Conservation (phyloP, 2,113 vertebrate species). For the Gambusia holbrooki region DNA sequence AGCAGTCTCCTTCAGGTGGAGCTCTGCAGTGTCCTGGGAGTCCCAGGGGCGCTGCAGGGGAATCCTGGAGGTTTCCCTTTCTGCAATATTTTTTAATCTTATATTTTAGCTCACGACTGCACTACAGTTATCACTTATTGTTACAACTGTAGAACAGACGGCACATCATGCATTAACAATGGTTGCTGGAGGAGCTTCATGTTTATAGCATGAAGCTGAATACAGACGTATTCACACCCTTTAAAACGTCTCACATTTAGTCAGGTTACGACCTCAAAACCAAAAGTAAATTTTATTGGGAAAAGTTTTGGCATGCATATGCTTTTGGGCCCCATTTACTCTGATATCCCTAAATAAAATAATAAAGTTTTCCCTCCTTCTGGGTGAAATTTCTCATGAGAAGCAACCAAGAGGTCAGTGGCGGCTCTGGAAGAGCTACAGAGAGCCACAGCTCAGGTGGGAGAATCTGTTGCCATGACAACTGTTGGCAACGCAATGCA, state of each 20-base stretch:
- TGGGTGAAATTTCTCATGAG: background rate
- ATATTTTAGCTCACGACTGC: conserved; percentile 21
- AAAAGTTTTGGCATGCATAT: background rate
- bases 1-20: conserved; percentile 46
- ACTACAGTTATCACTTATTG: conserved; percentile 8
- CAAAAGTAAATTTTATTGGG: too few species aligned
- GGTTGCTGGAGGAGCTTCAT: background rate
- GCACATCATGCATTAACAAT: background rate
- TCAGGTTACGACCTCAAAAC: too few species aligned
- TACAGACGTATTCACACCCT: background rate
- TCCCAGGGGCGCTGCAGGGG: conserved; percentile 21
- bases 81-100: conserved; percentile 18
- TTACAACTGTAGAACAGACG: background rate
- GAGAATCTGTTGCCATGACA: background rate
- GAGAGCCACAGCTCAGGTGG: background rate
- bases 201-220: conserved; percentile 2
- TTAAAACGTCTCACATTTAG: background rate
- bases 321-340: too few species aligned
- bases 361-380: too few species aligned
- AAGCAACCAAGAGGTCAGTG: background rate
- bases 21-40: conserved; percentile 16
- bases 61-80: conserved; percentile 43
- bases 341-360: too few species aligned
- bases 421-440: background rate
- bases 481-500: too few species aligned